Conservation (phyloP, 2,888 invertebrate species). For the Athalia cordata region DNA sequence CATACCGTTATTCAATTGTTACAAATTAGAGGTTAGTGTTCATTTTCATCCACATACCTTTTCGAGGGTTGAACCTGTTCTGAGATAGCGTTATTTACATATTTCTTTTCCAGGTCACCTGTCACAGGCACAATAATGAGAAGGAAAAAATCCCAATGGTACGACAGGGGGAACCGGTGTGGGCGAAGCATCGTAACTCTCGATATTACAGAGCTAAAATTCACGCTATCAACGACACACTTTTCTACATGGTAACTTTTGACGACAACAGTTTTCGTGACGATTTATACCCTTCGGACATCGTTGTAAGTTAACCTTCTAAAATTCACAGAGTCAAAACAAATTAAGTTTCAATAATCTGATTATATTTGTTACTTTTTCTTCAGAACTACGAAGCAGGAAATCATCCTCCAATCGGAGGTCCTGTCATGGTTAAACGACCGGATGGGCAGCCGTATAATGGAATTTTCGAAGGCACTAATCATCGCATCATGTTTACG, state of each 20-base stretch:
- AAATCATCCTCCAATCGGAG: conserved; percentile 72
- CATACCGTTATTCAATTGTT: conserved; percentile 65
- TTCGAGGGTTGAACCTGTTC: neutral
- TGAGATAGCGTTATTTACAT: neutral
- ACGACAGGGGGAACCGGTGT: conserved; percentile 74
- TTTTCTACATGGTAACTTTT: conserved; percentile 79
- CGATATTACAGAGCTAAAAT: conserved; percentile 78
- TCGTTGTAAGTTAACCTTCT: conserved; percentile 73
- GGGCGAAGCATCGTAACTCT: conserved; percentile 79
- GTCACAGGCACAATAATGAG: conserved; percentile 64
- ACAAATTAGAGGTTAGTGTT: conserved; percentile 61
- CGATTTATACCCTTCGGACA: conserved; percentile 76
- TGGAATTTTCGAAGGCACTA: conserved; percentile 73
- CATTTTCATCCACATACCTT: neutral
- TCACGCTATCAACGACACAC: conserved; percentile 72
- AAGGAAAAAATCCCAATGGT: conserved; percentile 65
- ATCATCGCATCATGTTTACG: conserved; percentile 71
- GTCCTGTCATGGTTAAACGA: conserved; percentile 76
- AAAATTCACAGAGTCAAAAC: neutral
- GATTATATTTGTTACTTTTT: neutral
- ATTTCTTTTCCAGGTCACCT: conserved; percentile 61
- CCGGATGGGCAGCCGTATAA: conserved; percentile 74
- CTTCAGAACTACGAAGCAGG: conserved; percentile 65
- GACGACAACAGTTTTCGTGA: conserved; percentile 78
- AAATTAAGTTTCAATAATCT: neutral